phyloP scores from a whole-genome alignment of 2,888 invertebrate genomes.

The Apamea anceps region DNA sequence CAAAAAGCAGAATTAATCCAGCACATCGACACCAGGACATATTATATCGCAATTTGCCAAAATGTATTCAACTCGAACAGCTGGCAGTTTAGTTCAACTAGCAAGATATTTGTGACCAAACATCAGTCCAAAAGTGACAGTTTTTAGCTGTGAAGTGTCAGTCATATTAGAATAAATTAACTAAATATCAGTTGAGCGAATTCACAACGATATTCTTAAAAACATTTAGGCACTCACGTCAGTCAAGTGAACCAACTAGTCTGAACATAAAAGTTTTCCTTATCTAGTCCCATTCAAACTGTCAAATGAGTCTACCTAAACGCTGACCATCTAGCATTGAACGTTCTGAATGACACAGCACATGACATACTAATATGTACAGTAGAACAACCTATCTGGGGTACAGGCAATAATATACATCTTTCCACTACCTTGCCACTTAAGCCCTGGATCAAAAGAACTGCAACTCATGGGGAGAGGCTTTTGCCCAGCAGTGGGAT shows the following conservation, averaged over 20 bases:
- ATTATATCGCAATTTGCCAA: neutral
- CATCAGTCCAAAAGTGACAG: neutral
- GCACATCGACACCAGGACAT: neutral
- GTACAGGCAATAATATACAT: neutral
- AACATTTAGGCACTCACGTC: neutral
- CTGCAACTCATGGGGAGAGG: neutral
- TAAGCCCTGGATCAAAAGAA: neutral
- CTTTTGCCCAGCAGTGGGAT: neutral
- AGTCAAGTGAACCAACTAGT: neutral
- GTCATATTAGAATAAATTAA: neutral
- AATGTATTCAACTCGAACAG: neutral
- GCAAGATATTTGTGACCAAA: neutral
- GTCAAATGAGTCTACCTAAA: slow-evolving; percentile 4
- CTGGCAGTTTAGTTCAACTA: neutral
- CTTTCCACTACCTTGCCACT: neutral
- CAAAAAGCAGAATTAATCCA: neutral
- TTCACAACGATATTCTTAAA: neutral
- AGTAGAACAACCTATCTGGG: neutral
- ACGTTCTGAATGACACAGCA: slow-evolving; percentile 49
- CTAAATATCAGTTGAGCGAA: neutral
- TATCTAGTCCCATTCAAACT: slow-evolving; percentile 12
- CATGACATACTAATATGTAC: slow-evolving; percentile 28
- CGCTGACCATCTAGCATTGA: slow-evolving; percentile 16
- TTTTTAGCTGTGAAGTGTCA: neutral
- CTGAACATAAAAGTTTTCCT: neutral